A percentile compares a stretch with the other conserved stretches of the same genome.
These are phyloP conservation scores for Asteroscopus sphinx DNA, from an alignment of 2,888 invertebrate genomes.

Conservation along the genomic window DNA sequence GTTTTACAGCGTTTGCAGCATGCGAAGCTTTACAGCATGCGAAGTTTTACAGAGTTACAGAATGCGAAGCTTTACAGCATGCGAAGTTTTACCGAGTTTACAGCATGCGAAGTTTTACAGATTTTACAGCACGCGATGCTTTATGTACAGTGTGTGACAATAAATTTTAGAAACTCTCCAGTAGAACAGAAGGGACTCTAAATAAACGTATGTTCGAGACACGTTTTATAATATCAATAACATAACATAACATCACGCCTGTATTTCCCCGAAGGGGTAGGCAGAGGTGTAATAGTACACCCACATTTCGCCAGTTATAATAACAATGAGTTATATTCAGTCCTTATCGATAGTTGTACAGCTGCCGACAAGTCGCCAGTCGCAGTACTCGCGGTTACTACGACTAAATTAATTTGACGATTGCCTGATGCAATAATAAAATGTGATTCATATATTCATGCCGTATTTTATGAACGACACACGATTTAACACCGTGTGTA, in stretches of 20 bases:
- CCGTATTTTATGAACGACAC: slow-evolving; percentile 46
- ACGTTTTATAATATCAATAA: slow-evolving; percentile 71
- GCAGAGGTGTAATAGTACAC: too few species aligned
- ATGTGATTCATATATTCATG: slow-evolving; percentile 50
- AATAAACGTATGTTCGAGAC: slow-evolving; percentile 47
- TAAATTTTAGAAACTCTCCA: slow-evolving; percentile 65
- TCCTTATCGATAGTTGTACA: slow-evolving; percentile 80
- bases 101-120: too few species aligned
- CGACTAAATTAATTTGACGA: slow-evolving; percentile 75
- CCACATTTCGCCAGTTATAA: too few species aligned
- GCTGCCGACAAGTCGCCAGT: slow-evolving; percentile 69
- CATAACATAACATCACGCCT: too few species aligned
- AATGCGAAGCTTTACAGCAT: too few species aligned
- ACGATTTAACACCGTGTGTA: slow-evolving; percentile 27
- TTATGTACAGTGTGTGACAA: slow-evolving; percentile 61
- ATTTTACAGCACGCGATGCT: too few species aligned
- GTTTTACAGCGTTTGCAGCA: too few species aligned
- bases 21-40: too few species aligned
- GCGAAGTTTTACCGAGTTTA: too few species aligned
- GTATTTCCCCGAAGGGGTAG: too few species aligned
- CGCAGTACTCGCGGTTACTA: slow-evolving; percentile 60
- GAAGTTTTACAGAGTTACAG: too few species aligned
- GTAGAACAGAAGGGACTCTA: slow-evolving; percentile 41
- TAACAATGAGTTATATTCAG: slow-evolving; percentile 80
- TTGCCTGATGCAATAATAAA: slow-evolving; percentile 70